phyloP scores from a whole-genome alignment of 2,113 vertebrate species.

The Nothobranchius kuhntae region DNA sequence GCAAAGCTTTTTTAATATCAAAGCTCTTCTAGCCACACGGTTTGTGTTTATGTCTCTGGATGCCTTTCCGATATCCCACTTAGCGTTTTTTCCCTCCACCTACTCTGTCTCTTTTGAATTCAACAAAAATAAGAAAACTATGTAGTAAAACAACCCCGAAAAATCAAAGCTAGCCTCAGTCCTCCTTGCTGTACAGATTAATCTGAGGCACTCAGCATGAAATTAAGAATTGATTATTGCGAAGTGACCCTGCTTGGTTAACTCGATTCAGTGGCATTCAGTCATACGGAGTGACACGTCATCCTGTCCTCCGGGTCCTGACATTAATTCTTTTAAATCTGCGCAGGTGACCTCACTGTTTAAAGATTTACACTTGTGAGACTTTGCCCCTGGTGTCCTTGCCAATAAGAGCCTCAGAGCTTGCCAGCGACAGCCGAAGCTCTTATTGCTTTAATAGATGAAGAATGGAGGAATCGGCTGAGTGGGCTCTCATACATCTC shows the following conservation, averaged over 20 bases:
- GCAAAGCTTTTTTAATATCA: constrained; percentile 23
- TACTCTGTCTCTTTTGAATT: constrained; percentile 29
- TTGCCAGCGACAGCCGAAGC: constrained; percentile 33
- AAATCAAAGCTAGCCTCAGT: constrained; percentile 61
- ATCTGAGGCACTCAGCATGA: constrained; percentile 79
- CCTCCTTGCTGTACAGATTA: constrained; percentile 64
- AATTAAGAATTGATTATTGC: constrained; percentile 84
- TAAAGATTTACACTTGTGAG: constrained; percentile 73
- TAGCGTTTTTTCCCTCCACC: constrained; percentile 24
- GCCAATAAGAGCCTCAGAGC: constrained; percentile 40
- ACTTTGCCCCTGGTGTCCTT: constrained; percentile 59
- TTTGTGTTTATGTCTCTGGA: constrained; percentile 13
- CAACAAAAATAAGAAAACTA: constrained; percentile 13
- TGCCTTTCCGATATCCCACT: constrained; percentile 1
- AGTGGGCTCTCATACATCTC: constrained; percentile 28
- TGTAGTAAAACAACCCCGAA: constrained; percentile 10
- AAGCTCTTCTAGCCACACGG: constrained; percentile 20
- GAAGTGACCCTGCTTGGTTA: constrained; percentile 76
- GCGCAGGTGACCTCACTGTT: constrained; percentile 71
- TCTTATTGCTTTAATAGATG: constrained; percentile 45
- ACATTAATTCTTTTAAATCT: constrained; percentile 72
- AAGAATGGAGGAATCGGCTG: constrained; percentile 42
- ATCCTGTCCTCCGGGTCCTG: constrained; percentile 46
- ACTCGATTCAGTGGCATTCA: constrained; percentile 63
- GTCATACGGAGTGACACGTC: constrained; percentile 38